Evolutionary conservation across 2,113 vertebrate genomes (phyloP).

Genomic region (Centropristis striata): DNA sequence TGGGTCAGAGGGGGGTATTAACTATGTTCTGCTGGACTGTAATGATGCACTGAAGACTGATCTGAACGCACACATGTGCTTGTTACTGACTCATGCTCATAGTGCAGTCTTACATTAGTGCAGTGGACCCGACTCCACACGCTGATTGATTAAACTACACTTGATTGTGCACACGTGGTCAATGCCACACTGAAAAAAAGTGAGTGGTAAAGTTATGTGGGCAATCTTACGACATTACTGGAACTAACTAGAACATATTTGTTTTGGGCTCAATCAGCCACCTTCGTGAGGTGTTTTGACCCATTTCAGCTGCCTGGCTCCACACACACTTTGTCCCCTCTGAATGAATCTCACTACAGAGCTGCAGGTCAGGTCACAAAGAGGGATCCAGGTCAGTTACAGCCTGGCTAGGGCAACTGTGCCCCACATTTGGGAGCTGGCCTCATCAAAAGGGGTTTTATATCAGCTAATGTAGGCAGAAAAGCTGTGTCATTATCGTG

Average conservation of each 20-base stretch:
- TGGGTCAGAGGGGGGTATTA: conserved; percentile 36
- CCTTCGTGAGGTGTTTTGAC: conserved; percentile 14
- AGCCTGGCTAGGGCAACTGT: not conserved
- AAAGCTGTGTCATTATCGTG: not conserved
- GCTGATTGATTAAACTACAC: conserved; percentile 30
- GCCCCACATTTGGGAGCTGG: conserved; percentile 48
- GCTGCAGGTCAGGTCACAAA: conserved; percentile 38
- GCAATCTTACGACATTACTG: conserved; percentile 1
- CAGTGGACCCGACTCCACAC: conserved; percentile 1
- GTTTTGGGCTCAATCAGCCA: not conserved
- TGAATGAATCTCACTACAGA: conserved; percentile 5
- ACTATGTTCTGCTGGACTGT: conserved; percentile 11
- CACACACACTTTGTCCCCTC: not conserved
- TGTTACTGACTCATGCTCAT: not conserved
- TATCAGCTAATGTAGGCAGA: not conserved
- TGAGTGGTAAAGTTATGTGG: conserved; percentile 8
- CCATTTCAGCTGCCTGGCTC: conserved; percentile 22
- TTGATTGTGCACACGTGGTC: conserved; percentile 23
- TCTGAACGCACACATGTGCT: conserved; percentile 16
- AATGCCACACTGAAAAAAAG: not conserved
- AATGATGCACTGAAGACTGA: conserved; percentile 44
- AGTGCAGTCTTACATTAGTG: conserved; percentile 24
- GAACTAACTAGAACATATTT: not conserved
- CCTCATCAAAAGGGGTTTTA: conserved; percentile 31
- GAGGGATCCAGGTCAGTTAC: conserved; percentile 39